These are phyloP conservation scores for Penelope pileata DNA, from an alignment of 2,113 vertebrate genomes.

Conservation along the genomic window DNA sequence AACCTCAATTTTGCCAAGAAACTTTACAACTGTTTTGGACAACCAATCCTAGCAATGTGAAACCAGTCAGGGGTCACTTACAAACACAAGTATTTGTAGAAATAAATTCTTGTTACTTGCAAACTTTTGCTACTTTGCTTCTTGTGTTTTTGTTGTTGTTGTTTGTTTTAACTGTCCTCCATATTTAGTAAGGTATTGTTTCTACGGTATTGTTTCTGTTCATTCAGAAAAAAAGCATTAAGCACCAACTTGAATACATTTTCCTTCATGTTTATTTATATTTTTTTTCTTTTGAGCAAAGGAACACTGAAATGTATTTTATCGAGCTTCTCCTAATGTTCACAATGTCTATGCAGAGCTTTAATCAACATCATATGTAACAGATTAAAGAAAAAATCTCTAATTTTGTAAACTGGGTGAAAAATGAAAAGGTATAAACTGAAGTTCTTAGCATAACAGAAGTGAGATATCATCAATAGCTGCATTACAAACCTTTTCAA, in stretches of 20 bases:
- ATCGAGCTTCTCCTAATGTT: background rate
- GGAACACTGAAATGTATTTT: background rate
- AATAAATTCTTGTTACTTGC: background rate
- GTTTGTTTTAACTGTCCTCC: background rate
- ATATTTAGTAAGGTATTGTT: background rate
- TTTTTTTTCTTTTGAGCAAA: background rate
- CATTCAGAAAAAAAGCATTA: background rate
- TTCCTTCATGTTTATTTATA: background rate
- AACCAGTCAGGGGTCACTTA: background rate
- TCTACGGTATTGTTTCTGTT: background rate
- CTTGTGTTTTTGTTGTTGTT: no score
- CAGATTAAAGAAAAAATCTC: background rate
- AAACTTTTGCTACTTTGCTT: background rate
- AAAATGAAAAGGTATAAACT: background rate
- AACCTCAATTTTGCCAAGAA: background rate
- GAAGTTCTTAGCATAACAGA: background rate
- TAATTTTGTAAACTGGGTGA: background rate
- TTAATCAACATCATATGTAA: background rate
- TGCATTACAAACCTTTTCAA: background rate
- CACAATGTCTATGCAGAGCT: background rate
- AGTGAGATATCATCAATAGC: background rate
- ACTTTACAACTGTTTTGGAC: background rate
- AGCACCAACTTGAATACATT: background rate
- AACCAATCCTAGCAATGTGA: accelerated
- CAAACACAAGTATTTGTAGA: background rate